Conservation (phyloP, 2,888 invertebrate genomes). For the Nomada goodeniana region DNA sequence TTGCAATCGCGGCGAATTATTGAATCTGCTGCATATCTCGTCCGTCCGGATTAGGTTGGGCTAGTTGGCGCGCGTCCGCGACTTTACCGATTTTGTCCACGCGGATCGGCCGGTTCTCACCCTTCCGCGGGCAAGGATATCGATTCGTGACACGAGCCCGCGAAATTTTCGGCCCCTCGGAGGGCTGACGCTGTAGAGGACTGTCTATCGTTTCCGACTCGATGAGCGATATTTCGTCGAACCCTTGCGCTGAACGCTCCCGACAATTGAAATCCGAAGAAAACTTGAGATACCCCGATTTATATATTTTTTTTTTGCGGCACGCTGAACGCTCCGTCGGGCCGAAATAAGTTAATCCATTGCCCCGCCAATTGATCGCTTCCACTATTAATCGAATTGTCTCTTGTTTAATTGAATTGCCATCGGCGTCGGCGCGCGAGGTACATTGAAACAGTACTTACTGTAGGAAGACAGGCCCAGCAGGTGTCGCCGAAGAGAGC, state of each 20-base stretch:
- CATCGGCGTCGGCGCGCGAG: not conserved
- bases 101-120: constrained; percentile 42
- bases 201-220: not conserved
- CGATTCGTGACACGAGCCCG: constrained; percentile 26
- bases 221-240: too few species aligned
- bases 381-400: too few species aligned
- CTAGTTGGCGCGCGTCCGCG: constrained; percentile 67
- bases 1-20: constrained; percentile 82
- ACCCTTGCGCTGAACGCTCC: too few species aligned
- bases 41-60: constrained; percentile 74
- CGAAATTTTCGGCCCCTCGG: not conserved
- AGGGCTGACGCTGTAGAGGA: not conserved
- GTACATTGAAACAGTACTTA: constrained; percentile 31
- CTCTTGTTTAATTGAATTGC: too few species aligned
- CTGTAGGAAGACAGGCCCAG: constrained; percentile 8
- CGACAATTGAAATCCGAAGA: too few species aligned
- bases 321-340: too few species aligned
- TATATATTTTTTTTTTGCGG: too few species aligned
- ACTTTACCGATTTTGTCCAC: constrained; percentile 54
- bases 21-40: constrained; percentile 79
- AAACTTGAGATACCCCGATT: too few species aligned
- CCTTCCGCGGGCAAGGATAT: constrained; percentile 19
- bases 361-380: too few species aligned
- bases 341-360: too few species aligned
- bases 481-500: constrained; percentile 9